Conservation (phyloP, 2,888 invertebrate species). For the Panorpa germanica region DNA sequence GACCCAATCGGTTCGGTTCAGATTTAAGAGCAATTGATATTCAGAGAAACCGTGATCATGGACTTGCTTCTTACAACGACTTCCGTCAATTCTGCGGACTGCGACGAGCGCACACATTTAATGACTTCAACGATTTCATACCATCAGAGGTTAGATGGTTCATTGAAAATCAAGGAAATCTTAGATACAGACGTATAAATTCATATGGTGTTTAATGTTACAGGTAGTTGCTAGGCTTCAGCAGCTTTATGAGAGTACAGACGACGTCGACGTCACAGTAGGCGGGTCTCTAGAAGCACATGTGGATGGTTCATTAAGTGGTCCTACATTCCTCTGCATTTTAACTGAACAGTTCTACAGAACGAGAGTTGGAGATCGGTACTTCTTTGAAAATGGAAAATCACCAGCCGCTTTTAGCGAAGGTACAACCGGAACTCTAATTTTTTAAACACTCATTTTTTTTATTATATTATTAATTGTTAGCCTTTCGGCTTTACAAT, state of each 20-base stretch:
- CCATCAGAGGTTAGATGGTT: constrained; percentile 31
- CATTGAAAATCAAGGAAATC: not conserved
- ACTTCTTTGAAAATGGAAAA: constrained; percentile 60
- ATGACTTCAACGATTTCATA: constrained; percentile 50
- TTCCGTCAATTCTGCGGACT: constrained; percentile 61
- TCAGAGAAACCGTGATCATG: constrained; percentile 76
- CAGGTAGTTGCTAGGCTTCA: constrained; percentile 47
- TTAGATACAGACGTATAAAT: constrained; percentile 5
- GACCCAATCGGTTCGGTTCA: constrained; percentile 51
- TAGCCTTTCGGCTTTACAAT: no score
- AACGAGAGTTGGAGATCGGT: constrained; percentile 70
- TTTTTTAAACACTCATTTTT: no score
- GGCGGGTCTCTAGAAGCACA: constrained; percentile 65
- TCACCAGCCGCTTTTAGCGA: constrained; percentile 41
- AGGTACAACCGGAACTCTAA: constrained; percentile 23
- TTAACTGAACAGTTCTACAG: constrained; percentile 74
- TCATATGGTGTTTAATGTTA: constrained; percentile 13
- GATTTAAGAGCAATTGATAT: constrained; percentile 70
- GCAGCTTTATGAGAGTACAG: constrained; percentile 44
- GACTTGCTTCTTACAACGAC: constrained; percentile 58
- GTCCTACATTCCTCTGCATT: constrained; percentile 79
- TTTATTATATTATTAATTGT: constrained; percentile 1
- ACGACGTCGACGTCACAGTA: constrained; percentile 75
- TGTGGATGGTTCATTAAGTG: constrained; percentile 57
- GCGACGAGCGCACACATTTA: constrained; percentile 43